Evolutionary conservation across 2,113 vertebrate genomes (phyloP).

Genomic region (Phoxinus phoxinus): DNA sequence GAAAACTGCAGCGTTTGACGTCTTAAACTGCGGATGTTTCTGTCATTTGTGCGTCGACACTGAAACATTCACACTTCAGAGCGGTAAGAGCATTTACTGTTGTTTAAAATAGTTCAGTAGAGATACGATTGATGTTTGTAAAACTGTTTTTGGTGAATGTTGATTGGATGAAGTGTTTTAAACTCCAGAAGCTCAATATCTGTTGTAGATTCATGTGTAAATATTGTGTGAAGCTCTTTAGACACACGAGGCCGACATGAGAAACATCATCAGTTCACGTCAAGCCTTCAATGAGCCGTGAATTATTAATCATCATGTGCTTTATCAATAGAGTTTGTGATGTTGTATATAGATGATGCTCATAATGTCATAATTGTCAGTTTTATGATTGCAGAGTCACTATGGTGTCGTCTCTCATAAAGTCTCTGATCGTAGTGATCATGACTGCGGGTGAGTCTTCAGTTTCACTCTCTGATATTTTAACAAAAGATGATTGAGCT

Average conservation of each 20-base stretch:
- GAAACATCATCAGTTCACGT: too few species aligned
- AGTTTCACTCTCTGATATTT: not conserved
- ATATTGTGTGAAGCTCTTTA: too few species aligned
- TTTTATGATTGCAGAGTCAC: not conserved
- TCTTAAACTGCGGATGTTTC: not conserved
- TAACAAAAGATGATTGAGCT: not conserved
- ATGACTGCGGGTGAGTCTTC: slow-evolving; percentile 24
- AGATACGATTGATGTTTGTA: too few species aligned
- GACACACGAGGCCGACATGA: too few species aligned
- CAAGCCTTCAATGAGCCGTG: too few species aligned
- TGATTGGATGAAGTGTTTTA: too few species aligned
- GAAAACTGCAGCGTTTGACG: not conserved
- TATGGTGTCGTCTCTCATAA: not conserved
- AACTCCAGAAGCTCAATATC: too few species aligned
- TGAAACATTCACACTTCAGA: not conserved
- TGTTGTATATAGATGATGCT: not conserved
- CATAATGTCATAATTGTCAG: not conserved
- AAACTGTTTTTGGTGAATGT: too few species aligned
- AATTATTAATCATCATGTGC: too few species aligned
- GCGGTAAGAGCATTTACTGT: not conserved
- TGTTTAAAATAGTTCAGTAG: too few species aligned
- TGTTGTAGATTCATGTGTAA: too few species aligned
- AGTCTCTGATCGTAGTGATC: slow-evolving; percentile 12
- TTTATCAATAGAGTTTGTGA: not conserved
- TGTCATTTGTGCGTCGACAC: not conserved